phyloP scores from a whole-genome alignment of 2,113 vertebrate species.

The Hippocampus comes region DNA sequence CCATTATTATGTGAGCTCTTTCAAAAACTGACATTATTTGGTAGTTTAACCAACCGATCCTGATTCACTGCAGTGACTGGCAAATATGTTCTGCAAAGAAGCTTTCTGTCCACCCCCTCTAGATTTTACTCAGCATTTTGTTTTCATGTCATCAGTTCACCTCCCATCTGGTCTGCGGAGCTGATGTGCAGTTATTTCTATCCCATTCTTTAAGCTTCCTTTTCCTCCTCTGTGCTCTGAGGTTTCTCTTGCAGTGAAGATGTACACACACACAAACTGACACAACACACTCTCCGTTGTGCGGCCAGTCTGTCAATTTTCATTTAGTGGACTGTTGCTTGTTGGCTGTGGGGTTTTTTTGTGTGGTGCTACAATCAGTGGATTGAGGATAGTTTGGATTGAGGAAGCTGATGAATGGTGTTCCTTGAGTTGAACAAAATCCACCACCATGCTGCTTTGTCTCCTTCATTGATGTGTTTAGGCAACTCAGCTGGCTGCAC shows the following conservation, averaged over 20 bases:
- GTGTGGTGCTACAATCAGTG: constrained; percentile 44
- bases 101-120: background rate
- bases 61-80: background rate
- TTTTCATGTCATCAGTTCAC: constrained; percentile 24
- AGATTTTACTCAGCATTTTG: background rate
- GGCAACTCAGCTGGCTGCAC: constrained; percentile 54
- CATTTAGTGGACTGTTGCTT: constrained; percentile 53
- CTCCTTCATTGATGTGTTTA: constrained; percentile 60
- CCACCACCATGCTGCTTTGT: constrained; percentile 38
- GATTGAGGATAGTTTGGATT: constrained; percentile 29
- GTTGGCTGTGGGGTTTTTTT: constrained; percentile 48
- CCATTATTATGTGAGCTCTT: background rate
- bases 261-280: constrained; percentile 6
- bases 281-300: constrained; percentile 2
- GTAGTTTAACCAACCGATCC: background rate
- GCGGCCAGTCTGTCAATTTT: constrained; percentile 43
- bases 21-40: background rate
- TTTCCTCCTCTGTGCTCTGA: background rate
- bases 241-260: constrained; percentile 12
- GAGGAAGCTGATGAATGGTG: constrained; percentile 53
- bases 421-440: constrained; percentile 40
- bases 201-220: constrained; percentile 6
- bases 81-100: background rate
- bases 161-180: constrained; percentile 30
- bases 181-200: constrained; percentile 20